A percentile compares a stretch with the other conserved stretches of the same genome.
These are phyloP conservation scores for Altica lythri DNA, from an alignment of 2,888 invertebrate genomes.

Conservation along the genomic window DNA sequence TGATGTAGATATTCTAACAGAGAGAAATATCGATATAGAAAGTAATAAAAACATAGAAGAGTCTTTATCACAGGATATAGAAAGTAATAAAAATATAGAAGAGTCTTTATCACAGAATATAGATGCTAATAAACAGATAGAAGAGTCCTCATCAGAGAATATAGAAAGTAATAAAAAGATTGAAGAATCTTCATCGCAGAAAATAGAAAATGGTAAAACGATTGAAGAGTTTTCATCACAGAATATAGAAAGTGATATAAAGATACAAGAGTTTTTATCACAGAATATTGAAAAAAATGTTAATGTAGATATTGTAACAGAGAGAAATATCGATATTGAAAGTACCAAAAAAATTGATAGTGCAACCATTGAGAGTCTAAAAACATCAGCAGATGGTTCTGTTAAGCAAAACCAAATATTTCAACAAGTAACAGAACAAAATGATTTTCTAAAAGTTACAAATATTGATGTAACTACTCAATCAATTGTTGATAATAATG, in stretches of 20 bases:
- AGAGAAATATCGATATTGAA: background rate
- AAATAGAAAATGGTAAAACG: background rate
- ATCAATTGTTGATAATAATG: conserved; percentile 10
- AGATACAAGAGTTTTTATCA: background rate
- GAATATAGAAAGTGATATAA: background rate
- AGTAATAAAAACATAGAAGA: background rate
- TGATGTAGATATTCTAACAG: background rate
- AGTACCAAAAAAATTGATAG: background rate
- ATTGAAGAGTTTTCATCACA: background rate
- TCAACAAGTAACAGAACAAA: background rate
- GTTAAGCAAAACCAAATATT: background rate
- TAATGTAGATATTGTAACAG: background rate
- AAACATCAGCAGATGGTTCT: background rate
- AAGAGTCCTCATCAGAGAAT: background rate
- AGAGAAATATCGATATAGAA: background rate
- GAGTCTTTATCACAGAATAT: background rate
- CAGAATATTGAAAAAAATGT: background rate
- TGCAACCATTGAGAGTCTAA: background rate
- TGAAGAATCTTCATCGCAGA: background rate
- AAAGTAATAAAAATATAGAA: background rate
- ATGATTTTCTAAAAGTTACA: no score
- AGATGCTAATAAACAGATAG: background rate
- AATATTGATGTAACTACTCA: conserved; percentile 19
- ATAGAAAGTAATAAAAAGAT: background rate
- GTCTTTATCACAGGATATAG: background rate